These are phyloP conservation scores for Rhagophthalmus giganteus DNA, from an alignment of 2,888 invertebrate species.

Conservation along the genomic window DNA sequence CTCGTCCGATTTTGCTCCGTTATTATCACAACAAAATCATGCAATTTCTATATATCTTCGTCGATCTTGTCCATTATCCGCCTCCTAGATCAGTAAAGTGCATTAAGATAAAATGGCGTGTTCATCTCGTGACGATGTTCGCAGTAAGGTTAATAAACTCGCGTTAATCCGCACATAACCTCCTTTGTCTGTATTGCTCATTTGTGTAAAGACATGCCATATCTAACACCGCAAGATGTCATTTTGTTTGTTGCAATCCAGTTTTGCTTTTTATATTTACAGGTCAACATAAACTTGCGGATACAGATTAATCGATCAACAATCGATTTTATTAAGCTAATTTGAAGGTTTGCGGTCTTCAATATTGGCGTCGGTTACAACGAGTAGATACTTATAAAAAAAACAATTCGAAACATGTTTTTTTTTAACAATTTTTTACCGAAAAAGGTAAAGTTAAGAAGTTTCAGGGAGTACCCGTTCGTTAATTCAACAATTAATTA, in stretches of 20 bases:
- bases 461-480: too few relatives aligned
- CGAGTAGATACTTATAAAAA: too few relatives aligned
- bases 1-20: too few relatives aligned
- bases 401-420: too few relatives aligned
- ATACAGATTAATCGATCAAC: too few relatives aligned
- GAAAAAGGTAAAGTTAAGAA: too few relatives aligned
- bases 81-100: conserved; percentile 26
- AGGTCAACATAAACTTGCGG: conserved; percentile 19
- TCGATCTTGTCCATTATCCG: conserved; percentile 7
- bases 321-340: too few relatives aligned
- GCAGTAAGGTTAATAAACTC: conserved; percentile 24
- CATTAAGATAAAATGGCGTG: conserved; percentile 23
- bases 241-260: conserved; percentile 17
- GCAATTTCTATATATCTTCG: conserved; percentile 5
- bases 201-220: conserved; percentile 29
- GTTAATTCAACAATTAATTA: too few relatives aligned
- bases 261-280: conserved; percentile 23
- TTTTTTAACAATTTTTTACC: too few relatives aligned
- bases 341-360: too few relatives aligned
- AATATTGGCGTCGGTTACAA: too few relatives aligned
- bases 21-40: background rate
- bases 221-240: conserved; percentile 24
- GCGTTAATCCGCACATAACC: conserved; percentile 21
- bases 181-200: conserved; percentile 28
- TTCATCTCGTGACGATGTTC: conserved; percentile 24